Conservation (phyloP, 1,140 invertebrate species). For the Lutraria rhynchaena region DNA sequence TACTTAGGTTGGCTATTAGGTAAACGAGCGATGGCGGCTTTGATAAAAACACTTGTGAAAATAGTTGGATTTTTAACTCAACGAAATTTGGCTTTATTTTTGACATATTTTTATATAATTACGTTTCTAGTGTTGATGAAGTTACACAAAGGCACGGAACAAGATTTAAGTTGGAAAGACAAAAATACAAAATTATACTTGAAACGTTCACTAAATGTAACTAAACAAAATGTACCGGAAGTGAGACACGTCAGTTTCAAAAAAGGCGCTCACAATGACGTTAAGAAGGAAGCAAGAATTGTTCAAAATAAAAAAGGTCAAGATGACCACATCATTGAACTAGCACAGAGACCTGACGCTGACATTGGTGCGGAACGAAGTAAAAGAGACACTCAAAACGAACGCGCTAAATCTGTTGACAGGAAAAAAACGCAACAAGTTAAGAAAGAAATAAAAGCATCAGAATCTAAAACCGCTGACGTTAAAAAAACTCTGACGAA, state of each 20-base stretch:
- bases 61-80: background rate
- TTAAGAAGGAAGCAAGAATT: no score
- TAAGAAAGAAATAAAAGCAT: background rate
- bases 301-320: no score
- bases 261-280: no score
- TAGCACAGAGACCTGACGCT: background rate
- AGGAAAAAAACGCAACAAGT: background rate
- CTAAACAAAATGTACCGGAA: background rate
- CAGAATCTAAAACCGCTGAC: background rate
- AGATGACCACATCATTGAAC: background rate
- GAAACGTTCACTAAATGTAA: background rate
- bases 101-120: slow-evolving; percentile 31
- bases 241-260: no score
- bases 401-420: background rate
- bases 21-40: background rate
- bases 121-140: slow-evolving; percentile 14
- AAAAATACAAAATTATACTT: slow-evolving; percentile 6
- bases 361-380: background rate
- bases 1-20: no score
- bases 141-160: background rate
- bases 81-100: slow-evolving; percentile 6
- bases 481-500: background rate
- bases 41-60: background rate
- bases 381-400: background rate
- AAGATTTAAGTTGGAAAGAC: background rate